Evolutionary conservation across 2,888 invertebrate species (phyloP).

Genomic region (Argyresthia albistria): DNA sequence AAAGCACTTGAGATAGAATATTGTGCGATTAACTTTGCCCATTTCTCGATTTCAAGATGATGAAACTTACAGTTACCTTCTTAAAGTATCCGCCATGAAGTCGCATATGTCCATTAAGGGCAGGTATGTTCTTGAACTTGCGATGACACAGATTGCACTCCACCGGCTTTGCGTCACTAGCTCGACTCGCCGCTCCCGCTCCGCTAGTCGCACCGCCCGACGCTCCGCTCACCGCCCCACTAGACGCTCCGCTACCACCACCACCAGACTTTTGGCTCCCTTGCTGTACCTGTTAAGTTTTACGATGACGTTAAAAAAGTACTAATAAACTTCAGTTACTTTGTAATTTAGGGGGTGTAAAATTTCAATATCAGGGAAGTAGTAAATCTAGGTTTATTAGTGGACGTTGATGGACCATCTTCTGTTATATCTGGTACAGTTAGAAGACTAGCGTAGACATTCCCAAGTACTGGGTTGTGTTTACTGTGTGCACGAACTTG

Average conservation of each 20-base stretch:
- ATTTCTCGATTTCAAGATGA: too few species aligned
- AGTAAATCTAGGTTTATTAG: constrained; percentile 64
- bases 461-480: too few species aligned
- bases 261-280: constrained; percentile 42
- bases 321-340: constrained; percentile 53
- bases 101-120: constrained; percentile 98
- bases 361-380: constrained; percentile 54
- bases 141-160: constrained; percentile 96
- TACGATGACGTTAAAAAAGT: constrained; percentile 50
- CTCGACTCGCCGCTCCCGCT: constrained; percentile 27
- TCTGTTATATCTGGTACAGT: constrained; percentile 15
- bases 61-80: too few species aligned
- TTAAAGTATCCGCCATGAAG: constrained; percentile 98
- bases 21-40: too few species aligned
- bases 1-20: too few species aligned
- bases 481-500: background rate
- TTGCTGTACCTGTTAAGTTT: constrained; percentile 49
- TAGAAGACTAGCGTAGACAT: too few species aligned
- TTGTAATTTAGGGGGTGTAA: constrained; percentile 50
- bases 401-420: constrained; percentile 61
- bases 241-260: constrained; percentile 31
- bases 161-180: constrained; percentile 86
- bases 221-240: constrained; percentile 21
- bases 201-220: constrained; percentile 29
- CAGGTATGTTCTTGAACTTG: constrained; percentile 97